Evolutionary conservation across 1,140 invertebrate genomes (phyloP).

Genomic region (Conus betulinus): DNA sequence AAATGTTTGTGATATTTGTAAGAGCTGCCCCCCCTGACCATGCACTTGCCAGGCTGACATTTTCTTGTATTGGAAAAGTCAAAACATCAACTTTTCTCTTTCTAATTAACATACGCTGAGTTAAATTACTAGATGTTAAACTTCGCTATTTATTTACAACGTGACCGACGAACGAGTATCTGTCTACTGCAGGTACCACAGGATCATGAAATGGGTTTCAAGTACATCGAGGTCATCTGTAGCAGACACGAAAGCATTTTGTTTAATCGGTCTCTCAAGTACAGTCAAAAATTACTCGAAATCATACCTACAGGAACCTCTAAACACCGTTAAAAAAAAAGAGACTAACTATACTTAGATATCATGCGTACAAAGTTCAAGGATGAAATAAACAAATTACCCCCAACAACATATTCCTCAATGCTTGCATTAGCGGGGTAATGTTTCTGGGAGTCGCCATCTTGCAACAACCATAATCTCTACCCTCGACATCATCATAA

Average conservation of each 20-base stretch:
- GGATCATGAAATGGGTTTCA: not conserved
- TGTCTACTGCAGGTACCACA: not conserved
- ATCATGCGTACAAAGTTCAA: no score
- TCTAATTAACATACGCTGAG: not conserved
- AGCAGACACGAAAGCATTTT: not conserved
- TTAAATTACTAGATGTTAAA: not conserved
- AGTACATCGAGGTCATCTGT: not conserved
- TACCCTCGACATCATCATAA: not conserved
- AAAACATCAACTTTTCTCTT: not conserved
- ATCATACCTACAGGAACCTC: no score
- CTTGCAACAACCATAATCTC: not conserved
- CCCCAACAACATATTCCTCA: conserved; percentile 27
- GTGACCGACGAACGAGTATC: not conserved
- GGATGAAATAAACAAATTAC: not conserved
- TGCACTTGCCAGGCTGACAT: no score
- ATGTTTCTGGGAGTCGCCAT: conserved; percentile 33
- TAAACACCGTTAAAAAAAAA: no score
- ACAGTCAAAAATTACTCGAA: no score
- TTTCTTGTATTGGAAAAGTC: no score
- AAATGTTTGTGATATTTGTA: no score
- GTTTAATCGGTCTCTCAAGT: no score
- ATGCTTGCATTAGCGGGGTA: conserved; percentile 28
- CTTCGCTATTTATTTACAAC: not conserved
- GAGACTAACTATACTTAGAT: no score
- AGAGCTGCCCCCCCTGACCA: no score